Percentiles rank a stretch among this genome's conserved stretches.
These are phyloP conservation scores for Daktulosphaira vitifoliae DNA, from an alignment of 1,140 invertebrate genomes.

Conservation along the genomic window DNA sequence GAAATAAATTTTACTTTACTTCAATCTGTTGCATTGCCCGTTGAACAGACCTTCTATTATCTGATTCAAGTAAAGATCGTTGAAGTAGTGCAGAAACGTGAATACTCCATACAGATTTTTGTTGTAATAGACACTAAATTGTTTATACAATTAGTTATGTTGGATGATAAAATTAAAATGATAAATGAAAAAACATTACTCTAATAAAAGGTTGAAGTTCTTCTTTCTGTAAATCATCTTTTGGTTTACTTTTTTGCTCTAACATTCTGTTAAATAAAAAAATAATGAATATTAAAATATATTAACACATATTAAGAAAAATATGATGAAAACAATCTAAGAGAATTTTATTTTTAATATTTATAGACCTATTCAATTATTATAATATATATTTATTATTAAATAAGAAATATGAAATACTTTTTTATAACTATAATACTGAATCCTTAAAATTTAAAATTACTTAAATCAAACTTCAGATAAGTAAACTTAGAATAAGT, in stretches of 20 bases:
- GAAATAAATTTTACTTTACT: conserved; percentile 18
- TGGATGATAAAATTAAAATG: conserved; percentile 37
- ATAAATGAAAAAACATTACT: conserved; percentile 41
- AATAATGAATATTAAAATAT: conserved; percentile 31
- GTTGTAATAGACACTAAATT: conserved; percentile 42
- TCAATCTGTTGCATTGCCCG: conserved; percentile 67
- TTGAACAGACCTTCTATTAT: conserved; percentile 69
- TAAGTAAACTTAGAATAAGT: too few species aligned
- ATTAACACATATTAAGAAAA: too few species aligned
- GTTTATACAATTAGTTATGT: too few species aligned
- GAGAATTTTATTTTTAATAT: too few species aligned
- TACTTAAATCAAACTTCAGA: too few species aligned
- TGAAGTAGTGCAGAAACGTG: conserved; percentile 44
- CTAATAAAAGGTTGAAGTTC: conserved; percentile 70
- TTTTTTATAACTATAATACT: too few species aligned
- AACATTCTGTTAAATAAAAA: conserved; percentile 48
- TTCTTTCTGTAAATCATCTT: conserved; percentile 66
- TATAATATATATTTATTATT: too few species aligned
- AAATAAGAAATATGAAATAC: too few species aligned
- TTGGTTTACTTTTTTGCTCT: conserved; percentile 60
- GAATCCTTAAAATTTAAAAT: too few species aligned
- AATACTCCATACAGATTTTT: conserved; percentile 46
- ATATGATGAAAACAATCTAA: too few species aligned
- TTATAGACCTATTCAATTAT: too few species aligned
- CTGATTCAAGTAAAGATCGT: conserved; percentile 54